A percentile compares a stretch with the other conserved stretches of the same genome.
Conservation (phyloP, 2,113 vertebrate genomes). For the Heptranchias perlo region DNA sequence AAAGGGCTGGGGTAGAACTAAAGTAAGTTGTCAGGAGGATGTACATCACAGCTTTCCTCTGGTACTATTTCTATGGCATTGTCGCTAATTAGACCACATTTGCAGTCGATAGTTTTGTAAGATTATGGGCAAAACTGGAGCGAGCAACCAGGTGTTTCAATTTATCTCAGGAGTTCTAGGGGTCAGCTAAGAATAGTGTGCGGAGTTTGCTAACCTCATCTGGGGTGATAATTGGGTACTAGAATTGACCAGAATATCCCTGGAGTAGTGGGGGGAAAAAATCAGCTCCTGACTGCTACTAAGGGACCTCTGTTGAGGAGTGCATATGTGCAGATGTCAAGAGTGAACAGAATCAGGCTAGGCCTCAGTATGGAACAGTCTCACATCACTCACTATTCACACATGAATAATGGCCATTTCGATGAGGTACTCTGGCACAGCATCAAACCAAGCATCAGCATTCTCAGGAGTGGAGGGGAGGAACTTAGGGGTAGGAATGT, state of each 20-base stretch:
- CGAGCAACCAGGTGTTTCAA: not conserved
- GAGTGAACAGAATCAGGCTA: too few relatives aligned
- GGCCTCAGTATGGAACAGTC: too few relatives aligned
- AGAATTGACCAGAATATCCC: too few relatives aligned
- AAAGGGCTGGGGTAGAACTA: not conserved
- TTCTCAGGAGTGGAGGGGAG: not conserved
- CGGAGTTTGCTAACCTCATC: too few relatives aligned
- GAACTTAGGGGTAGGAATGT: too few relatives aligned
- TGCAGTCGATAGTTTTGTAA: not conserved
- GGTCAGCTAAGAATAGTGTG: not conserved
- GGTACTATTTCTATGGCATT: constrained; percentile 9
- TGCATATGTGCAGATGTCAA: too few relatives aligned
- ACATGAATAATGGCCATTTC: too few relatives aligned
- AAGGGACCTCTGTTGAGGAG: too few relatives aligned
- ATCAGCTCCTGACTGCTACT: too few relatives aligned
- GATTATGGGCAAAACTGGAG: not conserved
- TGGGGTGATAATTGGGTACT: too few relatives aligned
- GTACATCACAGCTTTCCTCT: not conserved
- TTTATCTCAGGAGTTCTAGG: not conserved
- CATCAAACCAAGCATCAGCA: not conserved
- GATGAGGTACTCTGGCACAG: not conserved
- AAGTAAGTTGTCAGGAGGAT: not conserved
- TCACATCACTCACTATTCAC: too few relatives aligned
- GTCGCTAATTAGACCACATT: not conserved
- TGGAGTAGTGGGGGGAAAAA: too few relatives aligned